Conservation (phyloP, 2,888 invertebrate genomes). For the Spodoptera picta region DNA sequence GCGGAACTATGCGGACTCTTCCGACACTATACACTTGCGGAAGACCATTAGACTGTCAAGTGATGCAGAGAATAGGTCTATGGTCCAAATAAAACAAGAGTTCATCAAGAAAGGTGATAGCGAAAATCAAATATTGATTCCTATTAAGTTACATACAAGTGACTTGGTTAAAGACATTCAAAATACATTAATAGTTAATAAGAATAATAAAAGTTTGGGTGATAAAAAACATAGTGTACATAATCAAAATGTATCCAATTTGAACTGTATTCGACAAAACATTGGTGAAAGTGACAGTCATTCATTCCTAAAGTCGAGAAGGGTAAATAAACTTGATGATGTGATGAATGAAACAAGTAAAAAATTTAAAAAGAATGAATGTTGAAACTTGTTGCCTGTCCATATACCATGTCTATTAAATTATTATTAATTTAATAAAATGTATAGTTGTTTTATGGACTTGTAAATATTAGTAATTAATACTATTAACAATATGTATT, state of each 20-base stretch:
- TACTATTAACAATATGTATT: conserved; percentile 82
- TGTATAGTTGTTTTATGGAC: conserved; percentile 82
- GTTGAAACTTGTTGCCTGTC: conserved; percentile 76
- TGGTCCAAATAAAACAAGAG: conserved; percentile 82
- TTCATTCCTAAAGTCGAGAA: conserved; percentile 81
- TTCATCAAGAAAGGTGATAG: conserved; percentile 82
- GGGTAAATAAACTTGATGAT: conserved; percentile 82
- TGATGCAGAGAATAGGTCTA: conserved; percentile 82
- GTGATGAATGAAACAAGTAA: conserved; percentile 80
- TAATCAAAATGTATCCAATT: conserved; percentile 84
- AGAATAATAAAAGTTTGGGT: conserved; percentile 83
- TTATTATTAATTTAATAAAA: conserved; percentile 82
- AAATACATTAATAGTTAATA: conserved; percentile 85
- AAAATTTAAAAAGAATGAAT: conserved; percentile 86
- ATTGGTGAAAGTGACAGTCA: conserved; percentile 82
- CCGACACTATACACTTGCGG: conserved; percentile 80
- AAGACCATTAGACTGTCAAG: conserved; percentile 83
- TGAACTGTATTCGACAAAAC: conserved; percentile 83
- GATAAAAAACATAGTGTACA: conserved; percentile 87
- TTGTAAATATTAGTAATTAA: conserved; percentile 85
- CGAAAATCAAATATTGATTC: conserved; percentile 84
- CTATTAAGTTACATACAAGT: conserved; percentile 81
- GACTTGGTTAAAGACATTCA: conserved; percentile 87
- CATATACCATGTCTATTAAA: conserved; percentile 81
- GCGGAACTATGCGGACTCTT: conserved; percentile 76